Percentiles rank a stretch among this genome's conserved stretches.
Evolutionary conservation across 1,140 invertebrate genomes (phyloP).

Genomic region (Popillia japonica): DNA sequence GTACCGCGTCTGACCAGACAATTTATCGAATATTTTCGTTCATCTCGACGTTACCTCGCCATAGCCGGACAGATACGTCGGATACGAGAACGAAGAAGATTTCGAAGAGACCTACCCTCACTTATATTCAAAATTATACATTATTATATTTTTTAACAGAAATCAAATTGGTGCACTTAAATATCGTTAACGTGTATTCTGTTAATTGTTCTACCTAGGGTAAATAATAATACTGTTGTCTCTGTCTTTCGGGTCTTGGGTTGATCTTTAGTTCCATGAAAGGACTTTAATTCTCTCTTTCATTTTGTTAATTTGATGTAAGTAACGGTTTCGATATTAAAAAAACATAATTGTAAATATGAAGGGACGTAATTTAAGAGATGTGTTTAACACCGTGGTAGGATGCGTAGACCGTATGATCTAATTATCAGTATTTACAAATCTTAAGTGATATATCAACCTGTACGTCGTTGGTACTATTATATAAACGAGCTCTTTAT

Average conservation of each 20-base stretch:
- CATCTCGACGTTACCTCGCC: background rate
- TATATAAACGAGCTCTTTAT: too few species aligned
- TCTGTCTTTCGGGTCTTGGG: background rate
- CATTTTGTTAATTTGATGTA: background rate
- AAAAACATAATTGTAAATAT: too few species aligned
- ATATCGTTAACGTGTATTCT: conserved; percentile 19
- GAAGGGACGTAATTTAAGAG: too few species aligned
- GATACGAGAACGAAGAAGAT: conserved; percentile 28
- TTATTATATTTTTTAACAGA: conserved; percentile 49
- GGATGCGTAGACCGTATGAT: too few species aligned
- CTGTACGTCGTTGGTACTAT: too few species aligned
- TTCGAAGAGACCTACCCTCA: conserved; percentile 46
- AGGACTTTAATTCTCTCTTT: background rate
- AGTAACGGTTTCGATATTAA: too few species aligned
- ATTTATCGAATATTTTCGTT: conserved; percentile 42
- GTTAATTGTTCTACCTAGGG: conserved; percentile 35
- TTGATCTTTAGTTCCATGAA: background rate
- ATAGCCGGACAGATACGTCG: conserved; percentile 32
- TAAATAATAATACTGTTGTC: conserved; percentile 27
- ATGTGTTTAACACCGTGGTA: too few species aligned
- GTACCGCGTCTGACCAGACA: conserved; percentile 49
- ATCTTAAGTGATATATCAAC: too few species aligned
- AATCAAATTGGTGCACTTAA: conserved; percentile 15
- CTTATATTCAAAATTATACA: conserved; percentile 57
- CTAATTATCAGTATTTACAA: too few species aligned